These are phyloP conservation scores for Agonopterix arenella DNA, from an alignment of 2,888 invertebrate species.

Conservation along the genomic window DNA sequence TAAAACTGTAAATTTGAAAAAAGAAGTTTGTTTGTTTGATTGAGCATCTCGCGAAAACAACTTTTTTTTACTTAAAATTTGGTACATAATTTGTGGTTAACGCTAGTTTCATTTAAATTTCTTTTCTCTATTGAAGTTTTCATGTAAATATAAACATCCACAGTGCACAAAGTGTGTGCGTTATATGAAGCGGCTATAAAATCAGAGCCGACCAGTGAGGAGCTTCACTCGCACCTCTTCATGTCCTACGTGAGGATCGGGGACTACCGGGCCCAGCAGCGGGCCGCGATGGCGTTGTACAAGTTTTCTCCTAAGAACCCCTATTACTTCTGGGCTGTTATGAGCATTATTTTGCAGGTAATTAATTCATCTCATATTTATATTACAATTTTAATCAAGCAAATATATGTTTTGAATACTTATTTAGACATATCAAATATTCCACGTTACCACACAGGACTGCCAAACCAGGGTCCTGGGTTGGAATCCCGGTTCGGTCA, in stretches of 20 bases:
- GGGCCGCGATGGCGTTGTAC: slow-evolving; percentile 92
- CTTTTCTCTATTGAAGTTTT: not conserved
- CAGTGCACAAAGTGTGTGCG: slow-evolving; percentile 92
- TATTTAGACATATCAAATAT: too few relatives aligned
- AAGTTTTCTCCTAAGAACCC: slow-evolving; percentile 95
- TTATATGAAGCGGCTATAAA: slow-evolving; percentile 94
- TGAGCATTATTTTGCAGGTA: slow-evolving; percentile 97
- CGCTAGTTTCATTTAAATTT: too few relatives aligned
- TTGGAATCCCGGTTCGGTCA: too few relatives aligned
- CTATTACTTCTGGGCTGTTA: slow-evolving; percentile 98
- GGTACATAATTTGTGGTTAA: too few relatives aligned
- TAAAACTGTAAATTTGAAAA: too few relatives aligned
- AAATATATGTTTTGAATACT: too few relatives aligned
- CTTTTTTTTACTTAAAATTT: too few relatives aligned
- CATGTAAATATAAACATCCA: slow-evolving; percentile 18
- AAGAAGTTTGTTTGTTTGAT: too few relatives aligned
- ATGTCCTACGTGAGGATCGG: slow-evolving; percentile 95
- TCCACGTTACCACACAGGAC: too few relatives aligned
- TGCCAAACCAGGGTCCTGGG: too few relatives aligned
- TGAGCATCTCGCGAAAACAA: too few relatives aligned
- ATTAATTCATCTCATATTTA: not conserved
- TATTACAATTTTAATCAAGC: too few relatives aligned
- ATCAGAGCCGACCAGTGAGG: slow-evolving; percentile 91
- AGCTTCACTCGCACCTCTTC: slow-evolving; percentile 94
- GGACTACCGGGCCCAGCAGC: slow-evolving; percentile 93